Evolutionary conservation across 92 coral and sea anemone genomes (phyloP).

Genomic region (Porites divaricata): DNA sequence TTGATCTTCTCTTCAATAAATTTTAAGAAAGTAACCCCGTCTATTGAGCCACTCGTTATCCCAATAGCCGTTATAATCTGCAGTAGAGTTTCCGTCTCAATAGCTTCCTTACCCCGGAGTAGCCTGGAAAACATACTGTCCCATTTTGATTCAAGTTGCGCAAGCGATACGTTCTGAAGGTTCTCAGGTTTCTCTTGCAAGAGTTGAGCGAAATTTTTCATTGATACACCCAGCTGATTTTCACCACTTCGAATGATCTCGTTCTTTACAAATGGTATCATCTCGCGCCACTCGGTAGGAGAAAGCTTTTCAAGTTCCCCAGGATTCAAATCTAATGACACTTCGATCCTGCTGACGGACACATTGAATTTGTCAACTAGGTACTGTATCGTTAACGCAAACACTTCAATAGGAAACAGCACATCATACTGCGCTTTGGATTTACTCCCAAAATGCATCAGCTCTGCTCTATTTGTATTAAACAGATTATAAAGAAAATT

Average conservation of each 20-base stretch:
- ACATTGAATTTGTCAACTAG: conserved; percentile 32
- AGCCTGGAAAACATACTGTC: conserved; percentile 52
- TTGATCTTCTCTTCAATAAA: conserved; percentile 46
- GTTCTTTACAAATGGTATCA: conserved; percentile 54
- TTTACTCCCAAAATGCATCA: conserved; percentile 29
- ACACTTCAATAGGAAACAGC: not conserved
- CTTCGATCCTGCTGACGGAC: conserved; percentile 20
- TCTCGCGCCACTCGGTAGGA: conserved; percentile 80
- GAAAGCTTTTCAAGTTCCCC: conserved; percentile 46
- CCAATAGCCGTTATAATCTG: conserved; percentile 13
- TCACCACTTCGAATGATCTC: conserved; percentile 65
- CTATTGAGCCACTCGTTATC: conserved; percentile 15
- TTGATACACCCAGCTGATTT: conserved; percentile 48
- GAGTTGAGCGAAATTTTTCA: conserved; percentile 38
- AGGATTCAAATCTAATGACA: not conserved
- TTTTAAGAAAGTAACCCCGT: conserved; percentile 43
- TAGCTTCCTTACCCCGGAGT: conserved; percentile 47
- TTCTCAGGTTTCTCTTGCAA: conserved; percentile 27
- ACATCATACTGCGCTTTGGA: conserved; percentile 6
- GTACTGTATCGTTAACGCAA: conserved; percentile 26
- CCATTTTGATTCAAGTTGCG: conserved; percentile 65
- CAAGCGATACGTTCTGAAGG: conserved; percentile 39
- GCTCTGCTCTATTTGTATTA: conserved; percentile 54
- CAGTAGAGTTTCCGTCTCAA: conserved; percentile 45
- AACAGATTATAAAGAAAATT: conserved; percentile 41